Conservation (phyloP, 2,797 vertebrate species). For the Amblyopsis hoosieri region DNA sequence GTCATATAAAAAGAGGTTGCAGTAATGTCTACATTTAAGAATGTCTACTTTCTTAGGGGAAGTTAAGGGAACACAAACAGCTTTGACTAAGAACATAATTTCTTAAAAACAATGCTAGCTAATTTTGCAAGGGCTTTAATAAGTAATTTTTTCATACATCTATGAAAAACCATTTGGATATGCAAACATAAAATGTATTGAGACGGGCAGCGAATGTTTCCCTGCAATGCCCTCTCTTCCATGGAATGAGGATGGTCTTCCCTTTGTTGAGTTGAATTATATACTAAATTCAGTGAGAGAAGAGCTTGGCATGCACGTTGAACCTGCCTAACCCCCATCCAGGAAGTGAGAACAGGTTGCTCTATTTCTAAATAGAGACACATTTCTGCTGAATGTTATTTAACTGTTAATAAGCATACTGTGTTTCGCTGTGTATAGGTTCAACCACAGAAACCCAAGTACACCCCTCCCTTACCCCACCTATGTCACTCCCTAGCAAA, state of each 20-base stretch:
- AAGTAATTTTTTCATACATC: too few species aligned
- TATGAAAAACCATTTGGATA: background rate
- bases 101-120: too few species aligned
- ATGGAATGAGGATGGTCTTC: constrained; percentile 44
- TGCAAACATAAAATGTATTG: too few species aligned
- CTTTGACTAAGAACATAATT: too few species aligned
- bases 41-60: too few species aligned
- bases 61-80: too few species aligned
- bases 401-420: background rate
- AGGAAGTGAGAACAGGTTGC: constrained; percentile 21
- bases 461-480: constrained; percentile 36
- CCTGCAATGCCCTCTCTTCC: background rate
- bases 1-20: background rate
- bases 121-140: too few species aligned
- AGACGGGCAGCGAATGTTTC: too few species aligned
- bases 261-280: constrained; percentile 24
- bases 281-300: background rate
- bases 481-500: constrained; percentile 1
- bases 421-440: background rate
- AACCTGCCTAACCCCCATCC: background rate
- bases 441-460: constrained; percentile 27
- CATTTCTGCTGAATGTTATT: background rate
- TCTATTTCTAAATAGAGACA: constrained; percentile 4
- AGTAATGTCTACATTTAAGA: too few species aligned
- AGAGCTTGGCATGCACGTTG: background rate